These are phyloP conservation scores for Odontamblyopus lacepedii DNA, from an alignment of 2,797 vertebrate species.

Conservation along the genomic window DNA sequence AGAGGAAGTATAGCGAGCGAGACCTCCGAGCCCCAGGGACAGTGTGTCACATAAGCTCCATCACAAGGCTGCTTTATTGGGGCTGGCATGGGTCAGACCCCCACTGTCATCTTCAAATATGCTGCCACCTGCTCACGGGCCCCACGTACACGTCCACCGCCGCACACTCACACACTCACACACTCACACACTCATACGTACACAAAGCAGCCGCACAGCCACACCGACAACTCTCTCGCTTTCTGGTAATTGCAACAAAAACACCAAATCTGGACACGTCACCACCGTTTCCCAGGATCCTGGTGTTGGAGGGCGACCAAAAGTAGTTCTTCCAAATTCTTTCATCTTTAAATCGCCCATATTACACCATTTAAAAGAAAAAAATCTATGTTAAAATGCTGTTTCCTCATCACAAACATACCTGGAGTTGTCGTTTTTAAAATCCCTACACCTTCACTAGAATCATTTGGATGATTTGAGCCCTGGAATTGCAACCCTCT, in stretches of 20 bases:
- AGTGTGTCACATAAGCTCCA: constrained; percentile 79
- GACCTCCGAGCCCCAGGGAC: constrained; percentile 67
- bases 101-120: constrained; percentile 81
- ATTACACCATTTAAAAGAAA: too few relatives aligned
- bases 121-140: constrained; percentile 72
- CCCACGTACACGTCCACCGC: constrained; percentile 33
- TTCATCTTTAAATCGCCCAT: too few relatives aligned
- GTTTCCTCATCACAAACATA: too few relatives aligned
- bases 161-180: constrained; percentile 23
- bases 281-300: constrained; percentile 75
- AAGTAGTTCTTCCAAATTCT: neutral
- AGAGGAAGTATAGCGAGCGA: constrained; percentile 32
- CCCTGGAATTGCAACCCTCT: too few relatives aligned
- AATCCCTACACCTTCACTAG: too few relatives aligned
- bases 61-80: constrained; percentile 78
- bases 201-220: constrained; percentile 43
- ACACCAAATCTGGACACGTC: constrained; percentile 78
- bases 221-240: constrained; percentile 76
- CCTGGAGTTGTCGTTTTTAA: too few relatives aligned
- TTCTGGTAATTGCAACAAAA: constrained; percentile 81
- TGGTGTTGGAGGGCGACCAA: constrained; percentile 39
- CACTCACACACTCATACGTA: constrained; percentile 42
- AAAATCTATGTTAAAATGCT: too few relatives aligned
- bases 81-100: constrained; percentile 78
- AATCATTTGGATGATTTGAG: too few relatives aligned